Evolutionary conservation across 2,113 vertebrate genomes (phyloP).

Genomic region (Echinops telfairi): DNA sequence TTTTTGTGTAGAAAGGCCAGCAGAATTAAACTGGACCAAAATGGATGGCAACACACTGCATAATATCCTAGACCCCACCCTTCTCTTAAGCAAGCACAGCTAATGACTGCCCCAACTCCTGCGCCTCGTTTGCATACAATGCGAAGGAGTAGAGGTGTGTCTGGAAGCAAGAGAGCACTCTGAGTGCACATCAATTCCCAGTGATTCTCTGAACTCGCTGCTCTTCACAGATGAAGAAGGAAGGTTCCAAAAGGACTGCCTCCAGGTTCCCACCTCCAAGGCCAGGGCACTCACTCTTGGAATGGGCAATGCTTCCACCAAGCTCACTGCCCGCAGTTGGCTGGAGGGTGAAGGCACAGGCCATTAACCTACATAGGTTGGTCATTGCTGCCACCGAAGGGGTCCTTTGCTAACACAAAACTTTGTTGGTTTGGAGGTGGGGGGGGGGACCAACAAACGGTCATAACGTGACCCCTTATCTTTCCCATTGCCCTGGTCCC

Average conservation of each 20-base stretch:
- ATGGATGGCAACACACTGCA: neutral
- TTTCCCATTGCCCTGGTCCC: neutral
- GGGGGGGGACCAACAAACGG: neutral
- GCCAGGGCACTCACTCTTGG: neutral
- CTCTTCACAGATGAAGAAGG: neutral
- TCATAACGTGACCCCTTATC: neutral
- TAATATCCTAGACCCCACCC: neutral
- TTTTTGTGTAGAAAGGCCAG: neutral
- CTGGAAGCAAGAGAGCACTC: neutral
- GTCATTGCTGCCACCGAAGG: neutral
- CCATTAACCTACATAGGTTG: neutral
- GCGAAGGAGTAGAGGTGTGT: neutral
- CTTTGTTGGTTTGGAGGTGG: too few species aligned
- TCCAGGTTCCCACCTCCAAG: neutral
- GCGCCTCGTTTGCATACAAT: neutral
- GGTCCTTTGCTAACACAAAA: neutral
- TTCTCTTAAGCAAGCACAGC: neutral
- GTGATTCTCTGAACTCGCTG: neutral
- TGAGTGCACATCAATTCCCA: neutral
- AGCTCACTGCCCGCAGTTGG: neutral
- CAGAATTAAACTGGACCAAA: neutral
- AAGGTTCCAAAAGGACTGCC: neutral
- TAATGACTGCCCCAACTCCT: neutral
- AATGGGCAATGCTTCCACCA: neutral
- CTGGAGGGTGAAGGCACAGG: neutral